A percentile compares a stretch with the other conserved stretches of the same genome.
Evolutionary conservation across 2,797 vertebrate species (phyloP).

Genomic region (Oceanodroma leucorhoa): DNA sequence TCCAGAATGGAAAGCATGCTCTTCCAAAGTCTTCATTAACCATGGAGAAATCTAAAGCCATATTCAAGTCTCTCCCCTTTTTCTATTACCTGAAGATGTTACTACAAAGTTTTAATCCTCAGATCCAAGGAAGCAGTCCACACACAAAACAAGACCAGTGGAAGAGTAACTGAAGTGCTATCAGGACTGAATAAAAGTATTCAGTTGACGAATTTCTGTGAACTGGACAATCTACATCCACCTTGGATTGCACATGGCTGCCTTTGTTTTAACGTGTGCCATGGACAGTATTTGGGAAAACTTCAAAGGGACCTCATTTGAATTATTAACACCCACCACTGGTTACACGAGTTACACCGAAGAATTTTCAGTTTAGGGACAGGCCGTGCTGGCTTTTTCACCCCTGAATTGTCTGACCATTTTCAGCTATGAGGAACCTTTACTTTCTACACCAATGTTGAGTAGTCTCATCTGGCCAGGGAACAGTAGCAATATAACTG

Average conservation of each 20-base stretch:
- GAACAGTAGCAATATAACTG: neutral
- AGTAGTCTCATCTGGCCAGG: neutral
- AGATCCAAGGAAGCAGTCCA: neutral
- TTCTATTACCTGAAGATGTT: neutral
- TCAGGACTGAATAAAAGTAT: neutral
- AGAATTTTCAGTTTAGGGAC: neutral
- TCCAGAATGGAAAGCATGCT: neutral
- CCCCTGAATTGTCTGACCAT: neutral
- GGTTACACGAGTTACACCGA: rapidly evolving
- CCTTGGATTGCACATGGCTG: neutral
- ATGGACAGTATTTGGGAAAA: neutral
- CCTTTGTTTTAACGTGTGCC: neutral
- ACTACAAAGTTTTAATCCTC: neutral
- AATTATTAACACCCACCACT: neutral
- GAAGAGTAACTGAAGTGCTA: neutral
- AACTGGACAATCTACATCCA: neutral
- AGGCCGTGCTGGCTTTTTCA: neutral
- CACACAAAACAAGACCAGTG: neutral
- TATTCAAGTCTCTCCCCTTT: neutral
- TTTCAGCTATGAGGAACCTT: neutral
- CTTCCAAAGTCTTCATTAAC: neutral
- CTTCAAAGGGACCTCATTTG: neutral
- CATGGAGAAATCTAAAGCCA: neutral
- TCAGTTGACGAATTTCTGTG: neutral
- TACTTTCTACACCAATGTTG: neutral